Evolutionary conservation across 2,888 invertebrate species (phyloP).

Genomic region (Pecten maximus): DNA sequence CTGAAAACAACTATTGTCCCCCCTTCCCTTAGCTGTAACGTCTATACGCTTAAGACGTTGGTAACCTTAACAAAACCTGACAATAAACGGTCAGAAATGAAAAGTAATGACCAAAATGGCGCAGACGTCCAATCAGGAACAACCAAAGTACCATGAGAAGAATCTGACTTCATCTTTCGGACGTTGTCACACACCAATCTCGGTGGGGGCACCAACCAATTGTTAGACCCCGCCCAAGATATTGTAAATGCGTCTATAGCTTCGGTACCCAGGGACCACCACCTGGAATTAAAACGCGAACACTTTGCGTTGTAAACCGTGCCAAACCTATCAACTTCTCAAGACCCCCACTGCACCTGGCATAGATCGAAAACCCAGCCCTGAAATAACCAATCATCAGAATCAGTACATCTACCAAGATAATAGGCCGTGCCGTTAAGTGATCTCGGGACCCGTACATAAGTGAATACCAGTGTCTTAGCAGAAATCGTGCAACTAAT

Average conservation of each 20-base stretch:
- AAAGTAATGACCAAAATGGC: too few relatives aligned
- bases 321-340: too few relatives aligned
- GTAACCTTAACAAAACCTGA: too few relatives aligned
- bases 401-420: conserved; percentile 33
- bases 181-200: conserved; percentile 48
- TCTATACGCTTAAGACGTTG: too few relatives aligned
- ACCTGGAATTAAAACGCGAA: conserved; percentile 41
- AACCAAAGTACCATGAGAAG: neutral
- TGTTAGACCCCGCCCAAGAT: conserved; percentile 47
- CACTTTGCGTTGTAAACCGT: conserved; percentile 44
- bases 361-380: neutral
- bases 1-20: too few relatives aligned
- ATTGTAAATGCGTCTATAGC: conserved; percentile 51
- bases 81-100: too few relatives aligned
- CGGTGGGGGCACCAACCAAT: conserved; percentile 59
- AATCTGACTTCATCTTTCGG: conserved; percentile 35
- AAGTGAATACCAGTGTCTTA: neutral
- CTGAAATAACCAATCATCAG: conserved; percentile 41
- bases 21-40: too few relatives aligned
- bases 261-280: conserved; percentile 36
- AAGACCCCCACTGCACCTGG: neutral
- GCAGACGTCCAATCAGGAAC: too few relatives aligned
- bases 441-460: conserved; percentile 42
- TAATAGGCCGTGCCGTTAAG: conserved; percentile 29
- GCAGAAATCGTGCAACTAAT: too few relatives aligned